A percentile compares a stretch with the other conserved stretches of the same genome.
phyloP scores from a whole-genome alignment of 2,888 invertebrate genomes.

The Agrotis clavis region DNA sequence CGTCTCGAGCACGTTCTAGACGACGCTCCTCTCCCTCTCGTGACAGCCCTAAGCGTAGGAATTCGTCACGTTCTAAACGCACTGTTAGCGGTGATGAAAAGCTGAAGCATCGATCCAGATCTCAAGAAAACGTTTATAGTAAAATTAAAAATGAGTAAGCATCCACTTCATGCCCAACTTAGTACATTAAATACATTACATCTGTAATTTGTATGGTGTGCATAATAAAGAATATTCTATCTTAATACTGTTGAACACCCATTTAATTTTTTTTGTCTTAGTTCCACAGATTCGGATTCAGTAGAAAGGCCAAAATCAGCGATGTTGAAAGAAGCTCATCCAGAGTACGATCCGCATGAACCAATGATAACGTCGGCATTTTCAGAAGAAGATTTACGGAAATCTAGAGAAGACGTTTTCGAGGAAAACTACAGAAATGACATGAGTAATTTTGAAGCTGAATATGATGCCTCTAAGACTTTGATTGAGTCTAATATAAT shows the following conservation, averaged over 20 bases:
- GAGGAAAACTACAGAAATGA: slow-evolving; percentile 83
- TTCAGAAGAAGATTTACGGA: slow-evolving; percentile 87
- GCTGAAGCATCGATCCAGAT: slow-evolving; percentile 80
- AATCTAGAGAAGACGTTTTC: slow-evolving; percentile 85
- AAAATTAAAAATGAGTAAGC: slow-evolving; percentile 87
- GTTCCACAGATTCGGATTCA: slow-evolving; percentile 88
- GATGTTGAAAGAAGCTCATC: slow-evolving; percentile 85
- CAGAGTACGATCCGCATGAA: slow-evolving; percentile 88
- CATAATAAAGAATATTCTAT: no score
- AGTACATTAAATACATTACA: not conserved
- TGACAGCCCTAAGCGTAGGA: slow-evolving; percentile 63
- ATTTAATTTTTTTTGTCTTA: slow-evolving; percentile 58
- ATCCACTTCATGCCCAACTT: slow-evolving; percentile 7
- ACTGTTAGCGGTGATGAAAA: slow-evolving; percentile 77
- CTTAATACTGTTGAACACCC: not conserved
- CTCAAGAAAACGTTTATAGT: slow-evolving; percentile 80
- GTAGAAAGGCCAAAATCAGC: slow-evolving; percentile 88
- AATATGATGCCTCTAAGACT: slow-evolving; percentile 80
- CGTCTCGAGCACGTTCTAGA: slow-evolving; percentile 69
- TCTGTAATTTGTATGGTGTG: no score
- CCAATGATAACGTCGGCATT: slow-evolving; percentile 89
- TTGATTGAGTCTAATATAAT: slow-evolving; percentile 77
- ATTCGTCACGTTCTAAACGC: slow-evolving; percentile 72
- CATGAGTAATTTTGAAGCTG: slow-evolving; percentile 75
- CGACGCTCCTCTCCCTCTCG: slow-evolving; percentile 72